These are phyloP conservation scores for Pseudopodoces humilis DNA, from an alignment of 2,113 vertebrate genomes.

Conservation along the genomic window DNA sequence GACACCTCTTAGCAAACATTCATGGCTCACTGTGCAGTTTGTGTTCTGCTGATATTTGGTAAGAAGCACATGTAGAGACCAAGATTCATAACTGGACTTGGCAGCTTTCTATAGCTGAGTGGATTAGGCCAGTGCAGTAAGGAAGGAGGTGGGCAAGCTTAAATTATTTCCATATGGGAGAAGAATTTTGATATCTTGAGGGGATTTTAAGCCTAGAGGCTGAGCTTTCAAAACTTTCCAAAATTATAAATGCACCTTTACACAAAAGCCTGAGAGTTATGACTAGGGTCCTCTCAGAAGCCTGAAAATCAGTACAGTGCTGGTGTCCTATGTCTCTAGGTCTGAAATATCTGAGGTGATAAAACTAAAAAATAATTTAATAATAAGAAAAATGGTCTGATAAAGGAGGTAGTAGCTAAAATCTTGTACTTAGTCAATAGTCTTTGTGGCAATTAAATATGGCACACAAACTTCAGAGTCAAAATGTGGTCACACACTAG, in stretches of 20 bases:
- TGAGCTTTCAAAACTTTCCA: background rate
- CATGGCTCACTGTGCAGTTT: background rate
- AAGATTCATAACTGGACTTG: slow-evolving; percentile 37
- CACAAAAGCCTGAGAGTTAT: background rate
- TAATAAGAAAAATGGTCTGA: background rate
- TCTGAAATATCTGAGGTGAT: background rate
- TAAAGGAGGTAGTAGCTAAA: background rate
- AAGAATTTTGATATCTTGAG: slow-evolving; percentile 27
- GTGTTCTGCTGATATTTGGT: slow-evolving; percentile 2
- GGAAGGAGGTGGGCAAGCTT: slow-evolving; percentile 35
- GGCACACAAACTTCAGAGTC: background rate
- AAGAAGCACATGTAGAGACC: background rate
- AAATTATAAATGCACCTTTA: background rate
- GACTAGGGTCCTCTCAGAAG: background rate
- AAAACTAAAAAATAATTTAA: background rate
- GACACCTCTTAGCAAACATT: background rate
- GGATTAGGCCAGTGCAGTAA: slow-evolving; percentile 20
- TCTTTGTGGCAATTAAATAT: background rate
- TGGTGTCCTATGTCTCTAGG: background rate
- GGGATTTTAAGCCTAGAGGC: background rate
- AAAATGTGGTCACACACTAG: background rate
- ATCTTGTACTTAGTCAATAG: background rate
- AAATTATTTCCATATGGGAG: slow-evolving; percentile 63
- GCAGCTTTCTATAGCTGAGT: background rate
- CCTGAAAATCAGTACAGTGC: background rate